Evolutionary conservation across 2,113 vertebrate species (phyloP).

Genomic region (Echinops telfairi): DNA sequence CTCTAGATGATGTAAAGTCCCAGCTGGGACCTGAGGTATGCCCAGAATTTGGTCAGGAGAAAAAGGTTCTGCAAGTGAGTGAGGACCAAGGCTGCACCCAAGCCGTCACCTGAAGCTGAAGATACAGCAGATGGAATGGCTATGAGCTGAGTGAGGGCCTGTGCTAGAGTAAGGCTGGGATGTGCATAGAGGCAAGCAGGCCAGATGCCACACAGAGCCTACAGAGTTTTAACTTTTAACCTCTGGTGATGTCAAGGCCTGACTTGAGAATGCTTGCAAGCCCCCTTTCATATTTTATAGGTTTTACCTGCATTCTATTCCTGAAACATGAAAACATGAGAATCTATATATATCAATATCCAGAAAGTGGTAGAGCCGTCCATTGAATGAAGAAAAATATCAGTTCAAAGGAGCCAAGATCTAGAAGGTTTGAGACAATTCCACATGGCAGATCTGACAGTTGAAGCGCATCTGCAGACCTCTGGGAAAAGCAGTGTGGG

Average conservation of each 20-base stretch:
- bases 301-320: neutral
- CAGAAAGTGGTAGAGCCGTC: neutral
- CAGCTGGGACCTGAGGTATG: neutral
- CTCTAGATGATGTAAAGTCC: neutral
- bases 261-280: no score
- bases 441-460: accelerated
- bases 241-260: no score
- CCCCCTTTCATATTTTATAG: no score
- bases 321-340: neutral
- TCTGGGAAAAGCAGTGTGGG: neutral
- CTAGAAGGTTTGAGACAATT: no score
- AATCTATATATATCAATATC: neutral
- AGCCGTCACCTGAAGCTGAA: no score
- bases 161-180: neutral
- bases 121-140: no score
- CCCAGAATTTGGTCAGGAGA: neutral
- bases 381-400: no score
- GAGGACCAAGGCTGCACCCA: neutral
- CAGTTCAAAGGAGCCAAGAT: neutral
- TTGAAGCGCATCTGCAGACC: accelerated
- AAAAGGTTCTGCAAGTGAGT: neutral
- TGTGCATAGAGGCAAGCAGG: neutral
- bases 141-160: neutral
- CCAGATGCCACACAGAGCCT: no score
- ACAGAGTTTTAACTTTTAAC: neutral